Evolutionary conservation across 2,888 invertebrate genomes (phyloP), one percentile per base, ranked within the genome.

Genomic region (Hypolimnas misippus): DNA sequence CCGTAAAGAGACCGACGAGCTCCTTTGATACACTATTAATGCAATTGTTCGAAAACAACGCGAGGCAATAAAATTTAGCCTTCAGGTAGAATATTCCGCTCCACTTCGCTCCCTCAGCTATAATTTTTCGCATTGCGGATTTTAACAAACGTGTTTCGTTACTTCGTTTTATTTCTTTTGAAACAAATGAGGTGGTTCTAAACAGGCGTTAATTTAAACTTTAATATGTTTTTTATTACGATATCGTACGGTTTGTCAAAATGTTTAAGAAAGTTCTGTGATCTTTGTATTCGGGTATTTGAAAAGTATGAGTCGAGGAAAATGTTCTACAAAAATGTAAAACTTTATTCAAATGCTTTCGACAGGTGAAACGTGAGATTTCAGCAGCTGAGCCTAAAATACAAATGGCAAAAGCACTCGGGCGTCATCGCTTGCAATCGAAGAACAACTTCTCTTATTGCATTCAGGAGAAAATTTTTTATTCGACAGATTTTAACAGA

Each of bases 51-150:
- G 86, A 87, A 89, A 89, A 89, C 87, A 84, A 83, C 80, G 83
- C 79, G 75, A 70, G 80, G 84, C 82, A 79, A 89, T 90, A 90
- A 89, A 89, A 88, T 88, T 84, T 87, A 82, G 84, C 84, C 83
- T 87, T 87, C 87, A 89, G 86, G 89, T 88, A 76, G 81, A 87
- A 85, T 85, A 87, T 81, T 84, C 81, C 83, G 76, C 80, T 79
- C 82, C 81, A 86, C 81, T 86, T 84, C 82, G 79, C 81, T 79
- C 84, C 80, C 83, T 77, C 81, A 78, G 80, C 81, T 75, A 86
- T 89, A 87, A 88, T 90, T 90, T 90, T 89, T 90, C 89, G 89
- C 89, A 90, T 84, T 90, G 90, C 89, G 86, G 90, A 87, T 87
- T 87, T 86, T 72, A 71, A 73, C 72, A 70, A 71, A 73, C 72